Percentiles rank a stretch among this genome's conserved stretches.
phyloP scores from a whole-genome alignment of 2,113 vertebrate genomes.

The Odobenus rosmarus region DNA sequence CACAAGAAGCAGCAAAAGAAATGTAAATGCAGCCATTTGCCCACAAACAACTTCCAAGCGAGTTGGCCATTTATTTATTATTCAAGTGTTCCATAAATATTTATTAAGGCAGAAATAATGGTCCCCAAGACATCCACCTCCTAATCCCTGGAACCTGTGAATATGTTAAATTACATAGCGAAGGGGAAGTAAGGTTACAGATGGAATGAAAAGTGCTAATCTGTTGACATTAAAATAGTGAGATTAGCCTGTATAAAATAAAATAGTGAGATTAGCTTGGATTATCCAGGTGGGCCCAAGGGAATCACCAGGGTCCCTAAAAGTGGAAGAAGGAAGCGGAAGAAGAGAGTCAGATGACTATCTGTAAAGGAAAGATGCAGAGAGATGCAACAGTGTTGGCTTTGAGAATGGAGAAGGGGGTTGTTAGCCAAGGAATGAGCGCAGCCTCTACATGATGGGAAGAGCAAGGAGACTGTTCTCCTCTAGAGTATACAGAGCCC shows the following conservation, averaged over 20 bases:
- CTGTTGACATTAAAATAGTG: background rate
- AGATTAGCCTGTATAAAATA: background rate
- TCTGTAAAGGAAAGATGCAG: background rate
- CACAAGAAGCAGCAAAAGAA: background rate
- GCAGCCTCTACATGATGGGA: background rate
- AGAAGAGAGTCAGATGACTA: background rate
- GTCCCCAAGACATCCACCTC: background rate
- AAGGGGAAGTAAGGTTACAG: background rate
- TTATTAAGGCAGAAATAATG: constrained; percentile 18
- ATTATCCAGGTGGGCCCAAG: background rate
- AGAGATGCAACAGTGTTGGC: background rate
- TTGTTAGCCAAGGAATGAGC: background rate
- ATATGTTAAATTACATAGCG: background rate
- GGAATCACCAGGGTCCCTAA: background rate
- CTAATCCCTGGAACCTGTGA: background rate
- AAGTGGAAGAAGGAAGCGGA: background rate
- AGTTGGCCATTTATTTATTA: background rate
- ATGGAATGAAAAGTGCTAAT: background rate
- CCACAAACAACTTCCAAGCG: background rate
- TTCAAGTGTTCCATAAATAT: background rate
- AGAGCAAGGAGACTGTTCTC: background rate
- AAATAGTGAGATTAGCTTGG: background rate
- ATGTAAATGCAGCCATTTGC: background rate
- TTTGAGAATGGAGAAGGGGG: background rate
- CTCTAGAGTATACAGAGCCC: too few species aligned